Evolutionary conservation across 2,113 vertebrate genomes (phyloP), one percentile per base, ranked within the genome.

Genomic region (Protomyctophum bolini): DNA sequence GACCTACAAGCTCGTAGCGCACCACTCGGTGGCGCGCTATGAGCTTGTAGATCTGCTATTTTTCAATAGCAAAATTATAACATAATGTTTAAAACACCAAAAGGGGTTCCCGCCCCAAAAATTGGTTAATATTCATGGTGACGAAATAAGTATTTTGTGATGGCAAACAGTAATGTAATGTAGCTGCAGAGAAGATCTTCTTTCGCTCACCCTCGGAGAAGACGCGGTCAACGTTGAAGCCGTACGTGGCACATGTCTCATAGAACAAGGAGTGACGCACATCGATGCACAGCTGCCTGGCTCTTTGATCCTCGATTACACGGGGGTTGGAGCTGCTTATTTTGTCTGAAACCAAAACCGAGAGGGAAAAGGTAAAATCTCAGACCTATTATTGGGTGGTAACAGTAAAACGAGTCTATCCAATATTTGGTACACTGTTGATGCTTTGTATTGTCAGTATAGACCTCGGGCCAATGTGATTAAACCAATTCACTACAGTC

Each of bases 201-300:
- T 11, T 54, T 12, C 14, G 68, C 88, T 93, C 68, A 97, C 96
- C 96, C 86, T 99, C 97, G 2, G 91, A 92, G 88, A 99, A 99
- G 75, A 98, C 96, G 10, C 97, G 80, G 46, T 98, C 97, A 0
- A 99, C 96, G 0, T 99, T 98, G 85, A 98, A 96, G 10, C 97
- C 97, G 0, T 99, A 99, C 2, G 97, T 99, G 21, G 97, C 97
- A 0, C 97, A 99, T 14, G 97, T 99, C 91, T 99, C 97, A 0
- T 96, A 98, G 82, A 98, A 99, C 71, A 95, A 92, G 29, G 95
- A 98, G 55, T 96, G 93, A 5, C 90, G 94, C 80, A 95, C 93
- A 10, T 96, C 96, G 0, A 92, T 76, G 0, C 96, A 98, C 56
- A 99, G 91, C 74, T 95, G 93, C 10, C 95, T 84, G 58, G 96